Evolutionary conservation across 2,888 invertebrate genomes (phyloP).

Genomic region (Cephus pygmeus): DNA sequence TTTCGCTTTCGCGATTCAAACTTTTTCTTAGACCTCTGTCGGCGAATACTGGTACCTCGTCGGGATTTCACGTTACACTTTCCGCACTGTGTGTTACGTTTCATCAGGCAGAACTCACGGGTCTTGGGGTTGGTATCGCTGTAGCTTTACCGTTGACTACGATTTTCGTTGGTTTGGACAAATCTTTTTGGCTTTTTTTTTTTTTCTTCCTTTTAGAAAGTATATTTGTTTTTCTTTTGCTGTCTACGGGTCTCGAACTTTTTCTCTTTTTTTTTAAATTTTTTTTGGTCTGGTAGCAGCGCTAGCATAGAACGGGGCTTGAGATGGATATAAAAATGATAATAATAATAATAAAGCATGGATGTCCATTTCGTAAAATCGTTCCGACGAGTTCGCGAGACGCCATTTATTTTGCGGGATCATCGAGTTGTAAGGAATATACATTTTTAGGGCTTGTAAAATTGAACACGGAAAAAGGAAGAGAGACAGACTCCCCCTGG

Average conservation of each 20-base stretch:
- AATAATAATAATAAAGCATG: neutral
- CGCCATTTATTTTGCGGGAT: neutral
- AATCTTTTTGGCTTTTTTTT: no score
- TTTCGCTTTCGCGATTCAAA: neutral
- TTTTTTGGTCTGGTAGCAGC: no score
- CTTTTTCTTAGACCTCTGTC: neutral
- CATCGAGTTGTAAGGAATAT: neutral
- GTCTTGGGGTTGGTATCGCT: no score
- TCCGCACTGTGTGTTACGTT: no score
- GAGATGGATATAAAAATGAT: neutral
- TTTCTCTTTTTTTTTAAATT: no score
- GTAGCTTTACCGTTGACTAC: no score
- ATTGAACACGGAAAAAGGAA: neutral
- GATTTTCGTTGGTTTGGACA: no score
- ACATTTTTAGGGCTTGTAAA: neutral
- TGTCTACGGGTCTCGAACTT: neutral
- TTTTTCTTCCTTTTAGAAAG: neutral
- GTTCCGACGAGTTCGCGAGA: neutral
- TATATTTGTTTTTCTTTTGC: neutral
- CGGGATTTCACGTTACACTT: neutral
- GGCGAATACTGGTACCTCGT: neutral
- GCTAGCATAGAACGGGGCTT: no score
- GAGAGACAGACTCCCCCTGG: no score
- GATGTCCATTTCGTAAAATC: neutral
- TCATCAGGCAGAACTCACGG: no score